Conservation (phyloP, 2,797 vertebrate genomes). For the Gymnothorax reevesii region DNA sequence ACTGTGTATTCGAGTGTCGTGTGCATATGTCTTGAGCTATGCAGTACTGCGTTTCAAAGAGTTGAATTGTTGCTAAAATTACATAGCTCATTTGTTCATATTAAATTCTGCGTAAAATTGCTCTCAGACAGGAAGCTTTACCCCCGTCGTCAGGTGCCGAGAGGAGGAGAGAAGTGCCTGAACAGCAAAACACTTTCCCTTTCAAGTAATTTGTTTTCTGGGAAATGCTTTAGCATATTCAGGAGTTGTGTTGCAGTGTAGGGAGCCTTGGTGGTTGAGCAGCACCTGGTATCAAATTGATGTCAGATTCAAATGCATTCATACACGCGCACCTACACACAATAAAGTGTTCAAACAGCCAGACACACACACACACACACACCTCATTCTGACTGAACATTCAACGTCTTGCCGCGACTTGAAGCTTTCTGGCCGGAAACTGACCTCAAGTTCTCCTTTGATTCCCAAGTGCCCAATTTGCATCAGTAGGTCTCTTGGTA, state of each 20-base stretch:
- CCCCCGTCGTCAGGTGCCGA: neutral
- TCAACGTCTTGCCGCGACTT: neutral
- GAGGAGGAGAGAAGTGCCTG: slow-evolving; percentile 1
- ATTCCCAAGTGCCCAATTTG: neutral
- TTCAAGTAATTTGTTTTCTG: slow-evolving; percentile 8
- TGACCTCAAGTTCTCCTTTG: neutral
- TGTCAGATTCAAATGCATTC: neutral
- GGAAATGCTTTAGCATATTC: neutral
- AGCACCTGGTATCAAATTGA: neutral
- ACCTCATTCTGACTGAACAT: neutral
- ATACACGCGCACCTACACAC: neutral
- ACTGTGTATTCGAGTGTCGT: neutral
- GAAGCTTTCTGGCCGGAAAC: neutral
- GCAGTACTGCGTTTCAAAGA: neutral
- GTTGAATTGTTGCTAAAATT: neutral
- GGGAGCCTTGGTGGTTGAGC: neutral
- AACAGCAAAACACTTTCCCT: slow-evolving; percentile 4
- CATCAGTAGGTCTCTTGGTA: slow-evolving; percentile 9
- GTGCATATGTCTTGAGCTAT: neutral
- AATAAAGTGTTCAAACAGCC: neutral
- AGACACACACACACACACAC: neutral
- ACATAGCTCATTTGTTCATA: neutral
- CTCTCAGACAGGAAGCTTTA: neutral
- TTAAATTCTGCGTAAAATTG: neutral
- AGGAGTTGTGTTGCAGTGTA: neutral